Percentiles rank a stretch among this genome's conserved stretches.
These are phyloP conservation scores for Anniella stebbinsi DNA, from an alignment of 2,797 vertebrate species.

Conservation along the genomic window DNA sequence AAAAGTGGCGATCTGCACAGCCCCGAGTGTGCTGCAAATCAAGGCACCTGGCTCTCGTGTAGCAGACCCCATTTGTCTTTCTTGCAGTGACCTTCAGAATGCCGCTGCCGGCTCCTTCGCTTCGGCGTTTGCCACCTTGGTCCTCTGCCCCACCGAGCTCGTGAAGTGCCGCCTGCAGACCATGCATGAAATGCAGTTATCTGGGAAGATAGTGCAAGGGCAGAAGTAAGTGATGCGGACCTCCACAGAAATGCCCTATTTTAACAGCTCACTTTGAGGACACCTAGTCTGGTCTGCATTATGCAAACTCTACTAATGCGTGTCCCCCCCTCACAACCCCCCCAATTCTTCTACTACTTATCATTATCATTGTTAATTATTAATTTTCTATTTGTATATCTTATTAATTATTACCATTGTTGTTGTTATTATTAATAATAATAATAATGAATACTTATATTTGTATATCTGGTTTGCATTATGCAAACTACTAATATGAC, in stretches of 20 bases:
- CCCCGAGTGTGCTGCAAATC: background rate
- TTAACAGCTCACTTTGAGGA: background rate
- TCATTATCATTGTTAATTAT: background rate
- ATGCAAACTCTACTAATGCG: background rate
- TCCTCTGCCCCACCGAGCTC: slow-evolving; percentile 95
- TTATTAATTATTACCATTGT: no score
- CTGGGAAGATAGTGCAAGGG: slow-evolving; percentile 87
- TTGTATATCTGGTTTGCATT: no score
- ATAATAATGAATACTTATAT: no score
- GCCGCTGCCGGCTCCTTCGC: slow-evolving; percentile 93
- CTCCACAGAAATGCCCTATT: rapidly evolving
- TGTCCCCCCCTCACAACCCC: no score
- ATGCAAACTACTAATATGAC: background rate
- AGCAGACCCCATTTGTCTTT: slow-evolving; percentile 48
- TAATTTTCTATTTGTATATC: background rate
- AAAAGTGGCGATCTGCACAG: background rate
- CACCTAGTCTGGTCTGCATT: background rate
- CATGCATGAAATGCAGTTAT: slow-evolving; percentile 94
- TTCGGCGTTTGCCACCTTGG: slow-evolving; percentile 93
- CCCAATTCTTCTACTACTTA: background rate
- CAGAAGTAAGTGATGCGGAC: slow-evolving; percentile 86
- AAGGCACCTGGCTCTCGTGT: slow-evolving; percentile 25
- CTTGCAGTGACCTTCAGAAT: slow-evolving; percentile 91
- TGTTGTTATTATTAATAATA: no score
- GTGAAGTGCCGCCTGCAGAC: slow-evolving; percentile 97